Conservation (phyloP, 2,113 vertebrate species). For the Apteryx mantelli region DNA sequence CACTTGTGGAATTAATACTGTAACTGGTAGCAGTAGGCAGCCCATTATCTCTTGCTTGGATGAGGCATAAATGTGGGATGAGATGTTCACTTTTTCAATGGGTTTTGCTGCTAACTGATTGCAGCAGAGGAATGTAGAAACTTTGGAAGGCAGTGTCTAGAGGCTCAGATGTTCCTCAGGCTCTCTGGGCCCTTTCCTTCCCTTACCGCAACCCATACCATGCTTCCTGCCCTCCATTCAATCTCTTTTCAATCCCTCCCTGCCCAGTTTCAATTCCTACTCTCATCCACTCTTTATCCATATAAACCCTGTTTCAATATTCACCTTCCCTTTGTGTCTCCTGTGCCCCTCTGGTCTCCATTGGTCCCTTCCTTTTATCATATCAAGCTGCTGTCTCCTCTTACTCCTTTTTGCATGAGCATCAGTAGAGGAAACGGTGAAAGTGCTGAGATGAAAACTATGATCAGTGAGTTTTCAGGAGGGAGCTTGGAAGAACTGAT, state of each 20-base stretch:
- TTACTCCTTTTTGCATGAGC: neutral
- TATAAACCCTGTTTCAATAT: neutral
- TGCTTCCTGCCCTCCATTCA: neutral
- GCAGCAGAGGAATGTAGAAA: neutral
- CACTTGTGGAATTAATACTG: neutral
- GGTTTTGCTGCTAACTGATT: neutral
- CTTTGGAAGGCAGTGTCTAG: neutral
- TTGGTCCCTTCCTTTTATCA: neutral
- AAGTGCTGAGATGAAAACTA: neutral
- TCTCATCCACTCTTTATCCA: neutral
- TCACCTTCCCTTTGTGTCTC: neutral
- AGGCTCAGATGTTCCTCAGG: neutral
- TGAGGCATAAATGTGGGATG: neutral
- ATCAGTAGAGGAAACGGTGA: neutral
- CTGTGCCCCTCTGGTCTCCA: too few species aligned
- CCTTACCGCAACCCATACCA: neutral
- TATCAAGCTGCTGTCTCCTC: neutral
- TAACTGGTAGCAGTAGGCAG: neutral
- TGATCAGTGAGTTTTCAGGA: neutral
- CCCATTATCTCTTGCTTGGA: neutral
- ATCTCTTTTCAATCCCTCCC: neutral
- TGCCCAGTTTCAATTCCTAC: neutral
- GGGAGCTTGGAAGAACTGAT: neutral
- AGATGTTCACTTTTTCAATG: neutral
- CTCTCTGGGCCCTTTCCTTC: neutral